Base-by-base conservation (phyloP, 2,797 vertebrate genomes). In the Sparidentex hasta region DNA sequence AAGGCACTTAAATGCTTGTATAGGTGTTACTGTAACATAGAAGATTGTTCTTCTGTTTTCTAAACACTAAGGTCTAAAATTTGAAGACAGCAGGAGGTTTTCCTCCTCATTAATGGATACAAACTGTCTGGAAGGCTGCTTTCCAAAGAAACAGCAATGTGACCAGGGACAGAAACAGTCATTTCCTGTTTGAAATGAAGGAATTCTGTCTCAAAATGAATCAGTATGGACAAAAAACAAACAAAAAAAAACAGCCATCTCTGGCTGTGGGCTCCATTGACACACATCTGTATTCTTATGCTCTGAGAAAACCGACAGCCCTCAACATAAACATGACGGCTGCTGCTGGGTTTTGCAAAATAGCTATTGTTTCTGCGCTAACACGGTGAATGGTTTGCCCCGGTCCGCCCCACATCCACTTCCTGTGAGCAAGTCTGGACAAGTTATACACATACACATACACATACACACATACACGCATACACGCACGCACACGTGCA, bases 21-120 rank as follows among this genome's bases (percentile, higher is more conserved):
- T 55, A 84, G 65, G 46, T 72, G 48, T 78, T 82, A 87, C 64
- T 90, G 93, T 92, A 94, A 94, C 91, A 91, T 50, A 77, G 71
- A 86, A 57, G 70, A 73, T 59, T 0, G 0, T 55, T 82, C 47
- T 55, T 80, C 52, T 78, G 8, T 54, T 81, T 81, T 80, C 76
- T 82, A 69, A 84, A 79, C 69, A 41, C 76, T 75, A 56, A 50
- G 23, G 44, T 68, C 69, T 78, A 78, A 38, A 38, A 43, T 33
- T 70, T 69, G 33, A 75, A 78, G 54, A 63, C 64, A 47, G 47
- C 3, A 2, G 4, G 17, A 12, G 25, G 20, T 41, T 23, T 18
- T 61, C 54, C 48, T 76, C 20, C 67, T 82, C 55, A 38, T 43
- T 74, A 33, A 66, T 56, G 44, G 48, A 86, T 18, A 55, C 43